These are phyloP conservation scores for Ophioninae sp. DNA, from an alignment of 2,888 invertebrate genomes.

Conservation along the genomic window DNA sequence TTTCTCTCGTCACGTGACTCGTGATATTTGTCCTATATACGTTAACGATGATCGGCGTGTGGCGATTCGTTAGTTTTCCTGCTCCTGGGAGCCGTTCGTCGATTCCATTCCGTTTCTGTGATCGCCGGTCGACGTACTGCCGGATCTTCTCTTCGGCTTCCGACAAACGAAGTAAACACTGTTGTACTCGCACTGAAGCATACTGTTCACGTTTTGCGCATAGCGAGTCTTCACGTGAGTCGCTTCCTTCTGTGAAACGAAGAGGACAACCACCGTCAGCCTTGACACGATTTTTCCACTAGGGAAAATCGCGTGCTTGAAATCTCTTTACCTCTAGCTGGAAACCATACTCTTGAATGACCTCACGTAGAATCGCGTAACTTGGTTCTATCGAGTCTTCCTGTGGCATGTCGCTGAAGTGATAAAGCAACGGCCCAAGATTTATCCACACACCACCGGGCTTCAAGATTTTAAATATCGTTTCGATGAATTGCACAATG, in stretches of 20 bases:
- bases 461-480: slow-evolving; percentile 93
- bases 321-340: slow-evolving; percentile 84
- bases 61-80: slow-evolving; percentile 65
- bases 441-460: slow-evolving; percentile 96
- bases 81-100: slow-evolving; percentile 73
- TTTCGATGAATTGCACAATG: slow-evolving; percentile 96
- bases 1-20: slow-evolving; percentile 12
- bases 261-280: slow-evolving; percentile 14
- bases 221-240: slow-evolving; percentile 92
- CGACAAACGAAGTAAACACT: slow-evolving; percentile 96
- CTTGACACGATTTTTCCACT: too few relatives aligned
- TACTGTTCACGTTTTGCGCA: slow-evolving; percentile 95
- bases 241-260: slow-evolving; percentile 86
- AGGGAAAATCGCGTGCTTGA: background rate
- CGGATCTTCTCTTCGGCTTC: slow-evolving; percentile 84
- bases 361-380: slow-evolving; percentile 90
- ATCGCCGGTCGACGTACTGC: slow-evolving; percentile 62
- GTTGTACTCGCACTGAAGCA: slow-evolving; percentile 95
- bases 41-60: background rate
- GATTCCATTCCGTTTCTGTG: slow-evolving; percentile 73
- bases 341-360: slow-evolving; percentile 92
- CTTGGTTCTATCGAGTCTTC: slow-evolving; percentile 97
- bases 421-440: slow-evolving; percentile 95
- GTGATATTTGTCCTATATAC: slow-evolving; percentile 8
- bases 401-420: slow-evolving; percentile 91